Base-by-base conservation (phyloP, 2,797 vertebrate genomes). In the Oreochromis mossambicus region DNA sequence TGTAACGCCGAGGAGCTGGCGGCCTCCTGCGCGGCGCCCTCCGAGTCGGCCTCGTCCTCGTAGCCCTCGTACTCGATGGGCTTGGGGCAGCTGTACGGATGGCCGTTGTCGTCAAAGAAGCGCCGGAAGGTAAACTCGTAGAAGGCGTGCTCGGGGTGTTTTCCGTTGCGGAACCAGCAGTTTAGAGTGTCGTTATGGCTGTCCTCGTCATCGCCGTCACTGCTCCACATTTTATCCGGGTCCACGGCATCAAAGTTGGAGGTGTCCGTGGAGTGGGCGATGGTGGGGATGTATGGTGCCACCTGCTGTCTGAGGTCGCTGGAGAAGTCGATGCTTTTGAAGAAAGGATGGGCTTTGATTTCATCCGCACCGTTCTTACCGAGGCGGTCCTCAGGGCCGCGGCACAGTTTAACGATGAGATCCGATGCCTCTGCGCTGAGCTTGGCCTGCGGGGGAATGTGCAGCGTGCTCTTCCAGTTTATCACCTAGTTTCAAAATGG, bases 191-290 rank as follows among this genome's bases (percentile, higher is more conserved):
- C 98, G n/a, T 97, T 98, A 91, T 96, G 95, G 93, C 97, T 97
- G 85, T 97, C 96, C 87, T 98, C 97, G 52, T 97, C 96, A n/a
- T 96, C 96, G 54, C 95, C 94, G 70, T 97, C 96, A 78, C 97
- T 97, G 90, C 97, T 99, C 97, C 98, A 98, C 87, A 99, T 94
- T 88, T 99, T 99, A 83, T 98, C 98, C 1, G 98, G 98, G 95
- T 99, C 98, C 86, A 99, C 98, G 0, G 98, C 98, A 95, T 99
- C 98, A 7, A 99, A 99, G 96, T 99, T 99, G 61, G 98, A 99
- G 0, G 98, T 99, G 95, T 99, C 98, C 0, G 97, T 99, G 83
- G 97, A 97, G 93, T 99, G 98, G 5, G 98, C 96, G 83, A 99
- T 99, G 94, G 97, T 99, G 91, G 98, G 98, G 89, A 98, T 95